A percentile compares a stretch with the other conserved stretches of the same genome.
Conservation (phyloP, 92 coral and sea anemone genomes). For the Umimayanthus chanpuru region DNA sequence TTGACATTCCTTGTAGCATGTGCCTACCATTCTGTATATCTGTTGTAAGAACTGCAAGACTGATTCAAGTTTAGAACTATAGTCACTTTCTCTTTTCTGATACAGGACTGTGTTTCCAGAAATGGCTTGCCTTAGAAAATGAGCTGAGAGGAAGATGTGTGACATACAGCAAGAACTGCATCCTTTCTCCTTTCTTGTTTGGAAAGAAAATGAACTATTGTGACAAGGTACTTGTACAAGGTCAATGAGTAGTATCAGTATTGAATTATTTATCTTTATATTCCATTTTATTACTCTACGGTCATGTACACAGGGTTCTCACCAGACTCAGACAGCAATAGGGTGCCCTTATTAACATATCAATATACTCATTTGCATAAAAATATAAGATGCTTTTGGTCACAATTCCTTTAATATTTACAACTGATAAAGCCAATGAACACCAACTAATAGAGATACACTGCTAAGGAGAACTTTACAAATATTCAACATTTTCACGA, state of each 20-base stretch:
- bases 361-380: too few species aligned
- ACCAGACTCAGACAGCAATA: too few species aligned
- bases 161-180: slow-evolving; percentile 60
- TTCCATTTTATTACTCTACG: not conserved
- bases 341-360: too few species aligned
- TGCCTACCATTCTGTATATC: not conserved
- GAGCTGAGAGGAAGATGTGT: slow-evolving; percentile 41
- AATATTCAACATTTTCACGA: too few species aligned
- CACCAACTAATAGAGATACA: too few species aligned
- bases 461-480: too few species aligned
- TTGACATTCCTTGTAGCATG: not conserved
- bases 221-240: slow-evolving; percentile 52
- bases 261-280: not conserved
- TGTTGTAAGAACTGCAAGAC: not conserved
- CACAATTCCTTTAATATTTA: too few species aligned
- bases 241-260: not conserved
- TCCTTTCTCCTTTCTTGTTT: slow-evolving; percentile 67
- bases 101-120: slow-evolving; percentile 15
- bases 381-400: too few species aligned
- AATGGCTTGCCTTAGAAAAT: slow-evolving; percentile 62
- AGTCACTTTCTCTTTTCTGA: not conserved
- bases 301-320: too few species aligned
- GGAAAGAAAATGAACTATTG: slow-evolving; percentile 63
- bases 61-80: not conserved
- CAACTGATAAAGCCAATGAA: too few species aligned